Conservation (phyloP, 53 echinoderm and acorn worm genomes). For the Pentamera pediparva region DNA sequence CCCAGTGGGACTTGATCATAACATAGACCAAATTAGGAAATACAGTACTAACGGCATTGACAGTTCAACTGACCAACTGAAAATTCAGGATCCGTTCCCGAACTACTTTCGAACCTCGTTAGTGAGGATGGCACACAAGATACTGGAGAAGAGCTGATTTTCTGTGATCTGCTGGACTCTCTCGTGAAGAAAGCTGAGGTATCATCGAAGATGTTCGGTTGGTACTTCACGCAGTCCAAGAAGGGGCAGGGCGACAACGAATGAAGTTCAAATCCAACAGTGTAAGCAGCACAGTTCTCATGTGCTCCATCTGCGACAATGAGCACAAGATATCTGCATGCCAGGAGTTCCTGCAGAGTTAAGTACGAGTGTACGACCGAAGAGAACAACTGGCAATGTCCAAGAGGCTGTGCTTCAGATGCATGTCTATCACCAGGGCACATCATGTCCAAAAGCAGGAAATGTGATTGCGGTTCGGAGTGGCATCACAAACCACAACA, state of each 20-base stretch:
- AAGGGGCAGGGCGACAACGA: not conserved
- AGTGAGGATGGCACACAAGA: conserved; percentile 31
- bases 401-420: no score
- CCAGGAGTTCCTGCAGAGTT: conserved; percentile 16
- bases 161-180: not conserved
- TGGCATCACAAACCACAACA: conserved; percentile 21
- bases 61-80: no score
- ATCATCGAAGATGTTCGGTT: conserved; percentile 36
- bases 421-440: no score
- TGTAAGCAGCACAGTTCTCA: conserved; percentile 16
- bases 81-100: no score
- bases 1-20: no score
- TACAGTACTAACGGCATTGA: no score
- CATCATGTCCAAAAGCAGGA: no score
- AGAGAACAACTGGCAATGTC: no score
- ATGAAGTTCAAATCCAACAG: conserved; percentile 30
- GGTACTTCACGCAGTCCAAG: conserved; percentile 19
- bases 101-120: conserved; percentile 28
- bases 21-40: no score
- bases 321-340: conserved; percentile 30
- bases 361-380: no score
- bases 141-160: conserved; percentile 2
- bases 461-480: no score
- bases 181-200: conserved; percentile 29
- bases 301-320: conserved; percentile 24